Conservation (phyloP, 2,888 invertebrate species). For the Spodoptera littoralis region DNA sequence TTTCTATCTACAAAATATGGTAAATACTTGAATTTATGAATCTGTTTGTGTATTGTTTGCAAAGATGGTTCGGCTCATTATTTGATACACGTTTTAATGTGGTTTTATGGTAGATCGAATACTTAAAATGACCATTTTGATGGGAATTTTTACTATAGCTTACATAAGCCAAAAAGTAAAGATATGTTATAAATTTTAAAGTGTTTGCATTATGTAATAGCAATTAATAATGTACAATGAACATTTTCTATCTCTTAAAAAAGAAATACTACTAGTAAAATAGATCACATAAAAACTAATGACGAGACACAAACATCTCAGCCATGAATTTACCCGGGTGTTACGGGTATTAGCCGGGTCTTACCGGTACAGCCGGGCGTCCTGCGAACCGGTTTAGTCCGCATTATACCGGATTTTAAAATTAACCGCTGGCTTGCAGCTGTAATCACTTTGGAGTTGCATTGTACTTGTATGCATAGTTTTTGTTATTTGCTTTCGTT, state of each 20-base stretch:
- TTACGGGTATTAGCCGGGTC: conserved; percentile 19
- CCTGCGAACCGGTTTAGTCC: conserved; percentile 28
- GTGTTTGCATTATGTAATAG: too few species aligned
- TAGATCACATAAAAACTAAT: conserved; percentile 10
- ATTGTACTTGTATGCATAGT: neutral
- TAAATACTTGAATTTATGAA: neutral
- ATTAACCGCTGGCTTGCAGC: conserved; percentile 55
- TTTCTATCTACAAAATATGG: conserved; percentile 7
- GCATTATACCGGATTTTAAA: conserved; percentile 58
- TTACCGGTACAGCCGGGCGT: conserved; percentile 2
- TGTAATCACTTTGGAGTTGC: conserved; percentile 21
- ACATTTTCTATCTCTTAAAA: too few species aligned
- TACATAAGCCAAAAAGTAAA: too few species aligned
- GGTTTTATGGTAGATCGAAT: too few species aligned
- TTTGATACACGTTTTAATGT: too few species aligned
- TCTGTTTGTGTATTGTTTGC: neutral
- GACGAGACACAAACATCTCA: conserved; percentile 34
- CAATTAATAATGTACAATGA: too few species aligned
- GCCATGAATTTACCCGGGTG: conserved; percentile 30
- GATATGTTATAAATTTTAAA: too few species aligned
- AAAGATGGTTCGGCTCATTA: too few species aligned
- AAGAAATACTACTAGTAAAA: neutral
- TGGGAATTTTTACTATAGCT: too few species aligned
- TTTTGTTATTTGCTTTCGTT: neutral
- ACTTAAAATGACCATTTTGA: too few species aligned